Evolutionary conservation across 2,797 vertebrate species (phyloP).

Genomic region (Tachyglossus aculeatus): DNA sequence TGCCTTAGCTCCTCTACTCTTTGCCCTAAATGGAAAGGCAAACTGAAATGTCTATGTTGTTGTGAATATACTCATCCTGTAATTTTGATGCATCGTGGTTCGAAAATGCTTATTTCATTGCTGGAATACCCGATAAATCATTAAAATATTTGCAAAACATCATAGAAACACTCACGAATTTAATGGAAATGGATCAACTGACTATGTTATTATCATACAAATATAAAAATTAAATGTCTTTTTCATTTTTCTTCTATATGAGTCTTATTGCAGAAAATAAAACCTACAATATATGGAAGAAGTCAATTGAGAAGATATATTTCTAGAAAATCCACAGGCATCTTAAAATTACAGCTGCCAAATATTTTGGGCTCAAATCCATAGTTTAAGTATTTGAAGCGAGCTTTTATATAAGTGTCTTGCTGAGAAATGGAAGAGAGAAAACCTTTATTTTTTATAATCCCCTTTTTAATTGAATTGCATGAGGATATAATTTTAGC

Average conservation of each 20-base stretch:
- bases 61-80: too few species aligned
- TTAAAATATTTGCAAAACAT: too few species aligned
- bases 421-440: not conserved
- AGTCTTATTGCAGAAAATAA: not conserved
- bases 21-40: too few species aligned
- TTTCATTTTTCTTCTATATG: not conserved
- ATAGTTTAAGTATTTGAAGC: not conserved
- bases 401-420: not conserved
- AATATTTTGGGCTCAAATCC: not conserved
- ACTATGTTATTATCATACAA: not conserved
- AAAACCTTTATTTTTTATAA: not conserved
- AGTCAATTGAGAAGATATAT: not conserved
- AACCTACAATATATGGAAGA: not conserved
- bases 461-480: not conserved
- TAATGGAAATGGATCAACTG: too few species aligned
- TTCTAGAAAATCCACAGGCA: not conserved
- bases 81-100: too few species aligned
- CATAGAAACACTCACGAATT: too few species aligned
- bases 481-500: not conserved
- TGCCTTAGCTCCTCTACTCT: too few species aligned
- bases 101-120: too few species aligned
- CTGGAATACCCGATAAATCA: too few species aligned
- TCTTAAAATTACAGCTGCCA: not conserved
- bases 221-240: not conserved
- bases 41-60: too few species aligned